These are phyloP conservation scores for Cyclophora punctaria DNA, from an alignment of 2,888 invertebrate species.

Conservation along the genomic window DNA sequence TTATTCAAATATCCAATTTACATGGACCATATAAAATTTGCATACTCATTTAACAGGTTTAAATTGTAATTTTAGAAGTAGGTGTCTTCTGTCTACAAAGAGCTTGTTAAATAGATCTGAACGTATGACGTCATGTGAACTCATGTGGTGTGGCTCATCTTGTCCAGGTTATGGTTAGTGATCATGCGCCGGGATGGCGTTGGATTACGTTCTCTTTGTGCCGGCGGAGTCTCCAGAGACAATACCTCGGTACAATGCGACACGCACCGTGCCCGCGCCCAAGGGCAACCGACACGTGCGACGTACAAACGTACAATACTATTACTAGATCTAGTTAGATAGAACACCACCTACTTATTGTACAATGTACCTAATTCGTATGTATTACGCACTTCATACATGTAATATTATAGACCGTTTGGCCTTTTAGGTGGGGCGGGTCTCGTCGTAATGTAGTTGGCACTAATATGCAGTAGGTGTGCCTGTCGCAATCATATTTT, in stretches of 20 bases:
- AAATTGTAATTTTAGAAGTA: neutral
- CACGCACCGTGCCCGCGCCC: conserved; percentile 46
- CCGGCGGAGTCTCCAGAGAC: conserved; percentile 27
- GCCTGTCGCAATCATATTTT: too few relatives aligned
- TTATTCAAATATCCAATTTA: too few relatives aligned
- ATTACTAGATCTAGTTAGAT: conserved; percentile 5
- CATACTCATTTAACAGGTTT: neutral
- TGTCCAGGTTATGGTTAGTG: conserved; percentile 21
- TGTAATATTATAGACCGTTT: conserved; percentile 2
- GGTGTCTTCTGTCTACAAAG: neutral
- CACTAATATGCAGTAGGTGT: too few relatives aligned
- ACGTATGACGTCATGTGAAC: conserved; percentile 16
- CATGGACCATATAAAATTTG: too few relatives aligned
- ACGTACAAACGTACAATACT: conserved; percentile 15
- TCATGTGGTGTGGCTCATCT: conserved; percentile 7
- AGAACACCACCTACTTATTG: too few relatives aligned
- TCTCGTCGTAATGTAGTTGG: neutral
- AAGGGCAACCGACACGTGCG: conserved; percentile 45
- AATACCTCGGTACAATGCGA: conserved; percentile 51
- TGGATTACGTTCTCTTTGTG: conserved; percentile 52
- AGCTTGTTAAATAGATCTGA: neutral
- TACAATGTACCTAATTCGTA: neutral
- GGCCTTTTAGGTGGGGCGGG: conserved; percentile 7
- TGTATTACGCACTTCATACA: neutral
- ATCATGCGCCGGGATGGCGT: conserved; percentile 28